A percentile compares a stretch with the other conserved stretches of the same genome.
Conservation (phyloP, 2,113 vertebrate genomes). For the Micronycteris hirsuta region DNA sequence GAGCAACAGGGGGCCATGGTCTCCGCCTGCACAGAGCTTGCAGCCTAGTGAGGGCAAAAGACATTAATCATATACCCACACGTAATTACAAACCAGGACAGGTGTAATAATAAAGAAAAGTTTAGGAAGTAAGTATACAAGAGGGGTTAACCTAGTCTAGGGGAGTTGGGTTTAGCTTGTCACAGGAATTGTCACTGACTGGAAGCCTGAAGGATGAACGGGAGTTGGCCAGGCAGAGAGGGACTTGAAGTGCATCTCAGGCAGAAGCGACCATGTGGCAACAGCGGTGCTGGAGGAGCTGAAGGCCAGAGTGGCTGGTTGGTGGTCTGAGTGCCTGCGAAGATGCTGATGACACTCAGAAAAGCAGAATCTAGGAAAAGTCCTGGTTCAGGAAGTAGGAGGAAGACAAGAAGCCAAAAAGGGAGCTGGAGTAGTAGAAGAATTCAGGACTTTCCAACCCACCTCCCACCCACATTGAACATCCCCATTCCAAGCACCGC, state of each 20-base stretch:
- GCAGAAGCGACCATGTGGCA: not conserved
- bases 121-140: not conserved
- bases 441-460: not conserved
- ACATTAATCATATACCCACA: not conserved
- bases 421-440: not conserved
- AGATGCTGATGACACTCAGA: not conserved
- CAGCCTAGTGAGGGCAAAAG: not conserved
- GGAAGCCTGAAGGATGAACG: not conserved
- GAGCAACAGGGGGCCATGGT: accelerated
- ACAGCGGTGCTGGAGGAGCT: not conserved
- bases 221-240: not conserved
- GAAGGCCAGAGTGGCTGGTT: not conserved
- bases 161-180: not conserved
- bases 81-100: not conserved
- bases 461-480: accelerated
- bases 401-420: not conserved
- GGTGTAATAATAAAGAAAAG: not conserved
- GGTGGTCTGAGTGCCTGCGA: not conserved
- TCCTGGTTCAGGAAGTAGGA: not conserved
- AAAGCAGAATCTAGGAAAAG: not conserved
- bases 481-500: not conserved
- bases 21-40: not conserved
- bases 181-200: not conserved
- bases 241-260: not conserved
- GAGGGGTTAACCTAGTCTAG: not conserved